Percentiles rank a stretch among this genome's conserved stretches.
These are phyloP conservation scores for Buphagus erythrorhynchus DNA, from an alignment of 2,797 vertebrate genomes.

Conservation along the genomic window DNA sequence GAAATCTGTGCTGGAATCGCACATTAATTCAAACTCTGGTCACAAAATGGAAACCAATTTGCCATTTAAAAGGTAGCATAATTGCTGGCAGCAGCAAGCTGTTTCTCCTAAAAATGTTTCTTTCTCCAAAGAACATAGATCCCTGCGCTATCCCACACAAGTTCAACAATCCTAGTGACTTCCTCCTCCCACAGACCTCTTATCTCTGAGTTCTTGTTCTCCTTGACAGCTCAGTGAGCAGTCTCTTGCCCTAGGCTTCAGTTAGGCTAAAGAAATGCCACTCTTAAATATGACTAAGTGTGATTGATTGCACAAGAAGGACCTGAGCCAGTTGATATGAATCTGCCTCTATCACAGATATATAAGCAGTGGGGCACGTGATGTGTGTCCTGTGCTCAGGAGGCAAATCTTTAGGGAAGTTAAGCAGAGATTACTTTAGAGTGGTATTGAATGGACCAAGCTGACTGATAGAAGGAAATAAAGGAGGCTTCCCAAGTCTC, in stretches of 20 bases:
- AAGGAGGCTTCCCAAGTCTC: background rate
- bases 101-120: background rate
- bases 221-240: background rate
- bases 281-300: background rate
- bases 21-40: background rate
- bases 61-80: background rate
- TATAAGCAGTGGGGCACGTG: background rate
- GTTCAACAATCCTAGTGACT: background rate
- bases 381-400: background rate
- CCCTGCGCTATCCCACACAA: background rate
- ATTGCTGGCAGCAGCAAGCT: background rate
- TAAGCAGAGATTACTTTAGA: constrained; percentile 47
- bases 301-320: background rate
- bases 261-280: background rate
- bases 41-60: background rate
- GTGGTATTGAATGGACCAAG: background rate
- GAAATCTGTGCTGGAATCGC: background rate
- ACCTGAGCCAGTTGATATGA: background rate
- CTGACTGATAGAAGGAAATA: background rate
- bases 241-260: background rate
- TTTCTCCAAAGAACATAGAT: background rate
- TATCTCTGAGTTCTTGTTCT: background rate
- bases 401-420: constrained; percentile 40
- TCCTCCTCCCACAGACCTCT: background rate
- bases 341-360: background rate